Percentiles rank a stretch among this genome's conserved stretches.
Conservation (phyloP, 2,888 invertebrate species). For the Hermaeophaga mercurialis region DNA sequence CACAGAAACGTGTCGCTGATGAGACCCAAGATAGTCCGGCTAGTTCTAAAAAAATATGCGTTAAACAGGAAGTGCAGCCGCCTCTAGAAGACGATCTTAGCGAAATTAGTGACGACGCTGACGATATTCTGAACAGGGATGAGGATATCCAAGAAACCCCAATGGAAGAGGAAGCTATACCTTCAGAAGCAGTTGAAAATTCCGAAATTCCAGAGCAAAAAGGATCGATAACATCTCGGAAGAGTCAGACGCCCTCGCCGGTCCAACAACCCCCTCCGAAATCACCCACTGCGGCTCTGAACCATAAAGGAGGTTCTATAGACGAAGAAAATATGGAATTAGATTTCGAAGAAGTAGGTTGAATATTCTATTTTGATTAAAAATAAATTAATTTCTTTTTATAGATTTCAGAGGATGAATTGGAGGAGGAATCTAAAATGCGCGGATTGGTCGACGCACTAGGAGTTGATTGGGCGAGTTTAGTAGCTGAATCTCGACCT, state of each 20-base stretch:
- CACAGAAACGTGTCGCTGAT: slow-evolving; percentile 24
- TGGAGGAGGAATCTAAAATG: slow-evolving; percentile 79
- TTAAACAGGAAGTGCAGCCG: slow-evolving; percentile 34
- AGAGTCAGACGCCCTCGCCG: slow-evolving; percentile 44
- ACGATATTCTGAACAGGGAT: slow-evolving; percentile 82
- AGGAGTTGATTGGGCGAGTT: slow-evolving; percentile 93
- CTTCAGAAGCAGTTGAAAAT: background rate
- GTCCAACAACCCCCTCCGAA: slow-evolving; percentile 43
- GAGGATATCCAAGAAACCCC: slow-evolving; percentile 55
- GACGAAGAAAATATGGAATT: slow-evolving; percentile 77
- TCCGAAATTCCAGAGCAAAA: slow-evolving; percentile 32
- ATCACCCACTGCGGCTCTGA: slow-evolving; percentile 34
- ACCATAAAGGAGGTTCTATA: slow-evolving; percentile 59
- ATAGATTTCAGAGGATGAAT: slow-evolving; percentile 82
- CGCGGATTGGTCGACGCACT: slow-evolving; percentile 86
- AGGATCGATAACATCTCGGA: slow-evolving; percentile 43
- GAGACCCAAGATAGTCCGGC: slow-evolving; percentile 43
- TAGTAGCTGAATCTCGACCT: slow-evolving; percentile 78
- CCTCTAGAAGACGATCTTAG: slow-evolving; percentile 74
- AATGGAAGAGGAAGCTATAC: background rate
- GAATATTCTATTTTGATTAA: too few relatives aligned
- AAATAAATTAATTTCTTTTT: background rate
- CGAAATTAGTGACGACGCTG: slow-evolving; percentile 88
- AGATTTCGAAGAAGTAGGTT: slow-evolving; percentile 76
- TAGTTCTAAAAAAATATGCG: slow-evolving; percentile 58